Evolutionary conservation across 1,140 invertebrate genomes (phyloP).

Genomic region (Ceratitis capitata): DNA sequence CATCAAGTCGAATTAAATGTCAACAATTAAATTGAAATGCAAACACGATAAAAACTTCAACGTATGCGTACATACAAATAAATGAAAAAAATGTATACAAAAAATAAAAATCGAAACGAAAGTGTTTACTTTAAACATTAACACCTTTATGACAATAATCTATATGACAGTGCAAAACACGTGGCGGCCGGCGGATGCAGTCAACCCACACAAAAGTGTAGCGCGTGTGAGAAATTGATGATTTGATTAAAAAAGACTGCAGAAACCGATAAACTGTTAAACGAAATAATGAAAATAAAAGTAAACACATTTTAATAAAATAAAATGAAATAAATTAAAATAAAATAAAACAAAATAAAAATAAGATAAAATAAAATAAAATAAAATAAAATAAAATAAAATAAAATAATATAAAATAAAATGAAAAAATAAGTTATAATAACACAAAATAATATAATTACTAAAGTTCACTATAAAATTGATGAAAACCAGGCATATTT

Average conservation of each 20-base stretch:
- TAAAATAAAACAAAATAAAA: neutral
- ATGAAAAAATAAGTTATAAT: neutral
- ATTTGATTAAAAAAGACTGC: neutral
- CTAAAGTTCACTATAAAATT: too few relatives aligned
- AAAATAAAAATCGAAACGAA: neutral
- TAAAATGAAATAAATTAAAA: neutral
- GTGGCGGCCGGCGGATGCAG: neutral
- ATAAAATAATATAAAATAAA: neutral
- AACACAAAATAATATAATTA: neutral
- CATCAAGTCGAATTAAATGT: constrained; percentile 43
- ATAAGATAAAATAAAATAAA: neutral
- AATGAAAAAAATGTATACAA: neutral
- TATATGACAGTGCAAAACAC: neutral
- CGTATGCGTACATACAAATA: neutral
- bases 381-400: neutral
- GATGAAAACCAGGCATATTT: too few relatives aligned
- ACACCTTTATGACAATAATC: neutral
- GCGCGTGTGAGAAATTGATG: neutral
- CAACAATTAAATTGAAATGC: neutral
- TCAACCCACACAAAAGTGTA: neutral
- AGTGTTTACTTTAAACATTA: neutral
- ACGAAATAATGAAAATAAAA: neutral
- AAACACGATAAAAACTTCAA: neutral
- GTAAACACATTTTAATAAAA: neutral
- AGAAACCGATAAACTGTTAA: neutral